Evolutionary conservation across 2,113 vertebrate genomes (phyloP), one percentile per base, ranked within the genome.

Genomic region (Mastomys coucha): DNA sequence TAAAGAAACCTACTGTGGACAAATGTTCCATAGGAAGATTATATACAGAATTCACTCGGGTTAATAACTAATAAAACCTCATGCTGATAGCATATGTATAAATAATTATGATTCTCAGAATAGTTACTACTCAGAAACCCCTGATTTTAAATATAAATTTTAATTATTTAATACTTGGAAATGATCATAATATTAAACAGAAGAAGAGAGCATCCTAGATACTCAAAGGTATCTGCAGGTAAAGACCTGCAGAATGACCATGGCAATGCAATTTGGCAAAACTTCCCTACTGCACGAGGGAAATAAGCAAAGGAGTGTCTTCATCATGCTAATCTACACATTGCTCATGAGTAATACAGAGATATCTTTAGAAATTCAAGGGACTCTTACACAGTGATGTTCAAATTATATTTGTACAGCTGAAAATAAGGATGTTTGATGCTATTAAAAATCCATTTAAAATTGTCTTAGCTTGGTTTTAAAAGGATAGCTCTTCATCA

Each of bases 31-130:
- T 36, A 82, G 82, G 58, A 95, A 92, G 89, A 80, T 49, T 67
- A 89, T 65, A 69, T 17, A 53, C 28, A 81, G 58, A 76, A 82
- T 42, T 78, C 67, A 88, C 81, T 96, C 51, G 42, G 22, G 81
- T 45, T 67, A 82, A 84, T 78, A 13, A 75, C 24, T 60, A 36
- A 49, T 49, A 96, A 98, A 94, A 87, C 10, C 65, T 24, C 85
- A 7, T 85, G 17, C 90, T 92, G 76, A 77, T 16, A 87, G n/a
- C 36, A 93, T 26, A 1, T 88, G 28, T 86, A 77, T 89, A 96
- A 73, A 84, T 28, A 63, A 58, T 42, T 82, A 78, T 80, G 53
- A 94, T 72, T 63, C 24, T 7, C 86, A 96, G 56, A 76, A 67
- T 82, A 89, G 86, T 89, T 63, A 51, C 63, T 88, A 85, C 85